A percentile compares a stretch with the other conserved stretches of the same genome.
Conservation (phyloP, 2,797 vertebrate species). For the Zenarchopterus dispar region DNA sequence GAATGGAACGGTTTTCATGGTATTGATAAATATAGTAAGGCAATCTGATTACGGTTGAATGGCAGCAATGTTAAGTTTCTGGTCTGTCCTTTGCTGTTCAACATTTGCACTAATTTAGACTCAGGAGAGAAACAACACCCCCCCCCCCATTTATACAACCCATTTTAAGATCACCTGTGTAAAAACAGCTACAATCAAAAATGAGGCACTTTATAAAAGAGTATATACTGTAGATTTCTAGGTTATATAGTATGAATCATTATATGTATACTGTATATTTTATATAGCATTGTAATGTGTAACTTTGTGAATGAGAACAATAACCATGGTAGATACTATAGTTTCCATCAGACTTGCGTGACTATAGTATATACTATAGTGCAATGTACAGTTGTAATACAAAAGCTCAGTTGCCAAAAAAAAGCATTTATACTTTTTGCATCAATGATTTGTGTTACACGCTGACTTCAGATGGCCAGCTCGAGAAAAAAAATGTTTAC, state of each 20-base stretch:
- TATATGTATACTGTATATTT: slow-evolving; percentile 83
- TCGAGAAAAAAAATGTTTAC: not conserved
- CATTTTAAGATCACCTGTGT: slow-evolving; percentile 81
- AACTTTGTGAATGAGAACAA: slow-evolving; percentile 73
- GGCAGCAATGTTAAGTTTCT: slow-evolving; percentile 61
- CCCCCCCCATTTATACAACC: slow-evolving; percentile 70
- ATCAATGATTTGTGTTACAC: slow-evolving; percentile 43
- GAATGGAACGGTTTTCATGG: slow-evolving; percentile 11
- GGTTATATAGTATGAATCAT: slow-evolving; percentile 80
- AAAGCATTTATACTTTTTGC: slow-evolving; percentile 45
- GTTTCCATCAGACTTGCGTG: slow-evolving; percentile 56
- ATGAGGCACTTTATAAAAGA: slow-evolving; percentile 88
- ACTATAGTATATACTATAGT: slow-evolving; percentile 68
- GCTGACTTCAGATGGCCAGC: slow-evolving; percentile 23
- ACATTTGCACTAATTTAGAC: slow-evolving; percentile 66
- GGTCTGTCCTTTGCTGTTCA: slow-evolving; percentile 56
- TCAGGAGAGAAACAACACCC: slow-evolving; percentile 63
- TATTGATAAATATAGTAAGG: slow-evolving; percentile 80
- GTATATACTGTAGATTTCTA: slow-evolving; percentile 76
- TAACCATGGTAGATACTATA: slow-evolving; percentile 68
- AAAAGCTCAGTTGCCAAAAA: slow-evolving; percentile 64
- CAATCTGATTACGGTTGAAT: slow-evolving; percentile 79
- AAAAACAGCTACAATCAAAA: slow-evolving; percentile 89
- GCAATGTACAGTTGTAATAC: slow-evolving; percentile 63
- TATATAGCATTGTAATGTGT: slow-evolving; percentile 80